Evolutionary conservation across 2,888 invertebrate species (phyloP), one percentile per base, ranked within the genome.

Genomic region (Allacma fusca): DNA sequence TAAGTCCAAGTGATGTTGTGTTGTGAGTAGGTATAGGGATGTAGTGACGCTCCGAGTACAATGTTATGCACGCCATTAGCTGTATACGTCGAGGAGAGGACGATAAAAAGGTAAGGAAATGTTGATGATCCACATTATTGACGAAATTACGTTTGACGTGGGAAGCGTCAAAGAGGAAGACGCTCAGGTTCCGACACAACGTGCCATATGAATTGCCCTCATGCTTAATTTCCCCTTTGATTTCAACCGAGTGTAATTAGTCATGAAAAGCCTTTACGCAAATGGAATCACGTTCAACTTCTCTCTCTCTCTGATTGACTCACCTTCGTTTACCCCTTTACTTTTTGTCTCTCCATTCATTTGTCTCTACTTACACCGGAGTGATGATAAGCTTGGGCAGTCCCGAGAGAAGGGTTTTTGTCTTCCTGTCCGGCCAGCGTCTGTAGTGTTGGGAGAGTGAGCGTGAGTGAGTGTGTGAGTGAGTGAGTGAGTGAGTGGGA

Each of bases 191-290:
- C 24, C n/a, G 34, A 65, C 64, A 62, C 72, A 78, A 77, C 78
- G 80, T 80, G 80, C 77, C 77, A 77, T 80, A 80, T 80, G 80
- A 78, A 67, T 80, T 76, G 76, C 78, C 78, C 76, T 80, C 71
- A 74, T 72, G 74, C 76, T 78, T 78, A 77, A 75, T 77, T 78
- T 75, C 76, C 57, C 80, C 74, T 80, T 80, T 78, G 78, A 78
- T 80, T 80, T 75, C 74, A 77, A 77, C 80, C 78, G 78, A 78
- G 78, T 74, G 80, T 80, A 80, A 80, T 80, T 80, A 80, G 80
- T 80, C 80, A 80, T 80, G 80, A 80, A 80, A 80, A 73, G 80
- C 73, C 74, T 74, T 74, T 70, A 77, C 78, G 78, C 75, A 78
- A 80, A 80, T 80, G 80, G 78, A 80, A 80, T 80, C 80, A 80